Conservation (phyloP, 2,797 vertebrate species). For the Sebastes umbrosus region DNA sequence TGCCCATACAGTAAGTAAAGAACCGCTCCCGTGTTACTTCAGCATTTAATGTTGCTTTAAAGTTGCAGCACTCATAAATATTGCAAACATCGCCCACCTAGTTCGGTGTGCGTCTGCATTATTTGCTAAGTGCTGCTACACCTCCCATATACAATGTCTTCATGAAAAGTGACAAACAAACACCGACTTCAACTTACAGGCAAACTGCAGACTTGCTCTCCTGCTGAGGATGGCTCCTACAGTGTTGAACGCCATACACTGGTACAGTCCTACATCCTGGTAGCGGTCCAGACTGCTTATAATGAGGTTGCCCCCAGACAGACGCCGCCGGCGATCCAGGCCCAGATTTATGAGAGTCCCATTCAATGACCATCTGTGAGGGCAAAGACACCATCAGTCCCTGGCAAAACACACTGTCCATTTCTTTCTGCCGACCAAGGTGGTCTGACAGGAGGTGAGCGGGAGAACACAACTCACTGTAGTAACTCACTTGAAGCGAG, state of each 20-base stretch:
- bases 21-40: slow-evolving; percentile 7
- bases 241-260: slow-evolving; percentile 88
- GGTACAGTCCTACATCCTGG: slow-evolving; percentile 86
- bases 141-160: neutral
- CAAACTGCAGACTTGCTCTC: slow-evolving; percentile 88
- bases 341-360: slow-evolving; percentile 86
- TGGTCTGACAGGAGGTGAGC: slow-evolving; percentile 56
- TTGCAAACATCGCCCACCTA: slow-evolving; percentile 34
- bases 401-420: slow-evolving; percentile 54
- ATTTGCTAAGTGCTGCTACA: slow-evolving; percentile 27
- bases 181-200: slow-evolving; percentile 82
- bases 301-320: slow-evolving; percentile 87
- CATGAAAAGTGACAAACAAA: neutral
- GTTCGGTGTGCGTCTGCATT: slow-evolving; percentile 4
- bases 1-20: neutral
- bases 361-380: slow-evolving; percentile 89
- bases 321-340: slow-evolving; percentile 80
- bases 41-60: slow-evolving; percentile 29
- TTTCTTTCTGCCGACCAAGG: slow-evolving; percentile 54
- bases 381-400: slow-evolving; percentile 80
- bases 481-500: slow-evolving; percentile 30
- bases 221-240: slow-evolving; percentile 87
- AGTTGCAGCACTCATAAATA: slow-evolving; percentile 44
- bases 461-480: slow-evolving; percentile 43
- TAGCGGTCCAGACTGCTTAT: slow-evolving; percentile 85